Conservation (phyloP, 2,888 invertebrate species). For the Idaea dimidiata region DNA sequence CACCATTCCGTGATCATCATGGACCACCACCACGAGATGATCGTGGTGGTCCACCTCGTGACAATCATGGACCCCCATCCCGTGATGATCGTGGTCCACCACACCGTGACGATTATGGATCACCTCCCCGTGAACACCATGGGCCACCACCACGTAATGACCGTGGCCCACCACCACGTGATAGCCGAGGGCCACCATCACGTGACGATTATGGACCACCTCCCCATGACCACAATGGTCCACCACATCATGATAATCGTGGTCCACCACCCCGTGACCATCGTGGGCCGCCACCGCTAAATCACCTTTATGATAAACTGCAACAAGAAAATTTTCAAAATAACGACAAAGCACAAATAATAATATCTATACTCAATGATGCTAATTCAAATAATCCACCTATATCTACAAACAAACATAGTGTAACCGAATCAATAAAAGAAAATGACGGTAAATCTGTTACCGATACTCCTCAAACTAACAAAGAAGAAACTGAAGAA, state of each 20-base stretch:
- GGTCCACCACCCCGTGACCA: neutral
- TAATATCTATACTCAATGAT: slow-evolving; percentile 8
- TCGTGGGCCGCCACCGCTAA: neutral
- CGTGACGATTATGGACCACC: slow-evolving; percentile 18
- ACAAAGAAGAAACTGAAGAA: neutral
- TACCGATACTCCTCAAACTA: neutral
- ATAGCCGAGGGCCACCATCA: slow-evolving; percentile 6
- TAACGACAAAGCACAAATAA: slow-evolving; percentile 1
- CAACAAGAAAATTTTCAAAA: neutral
- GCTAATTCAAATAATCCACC: neutral
- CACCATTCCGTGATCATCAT: neutral
- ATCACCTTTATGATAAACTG: neutral
- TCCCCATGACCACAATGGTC: slow-evolving; percentile 10
- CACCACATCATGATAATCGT: slow-evolving; percentile 8
- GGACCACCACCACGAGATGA: slow-evolving; percentile 4
- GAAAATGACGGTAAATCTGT: neutral
- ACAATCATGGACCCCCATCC: slow-evolving; percentile 15
- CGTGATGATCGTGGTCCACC: slow-evolving; percentile 17
- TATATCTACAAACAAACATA: neutral
- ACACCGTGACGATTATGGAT: slow-evolving; percentile 13
- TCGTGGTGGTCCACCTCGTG: slow-evolving; percentile 18
- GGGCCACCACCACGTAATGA: slow-evolving; percentile 14
- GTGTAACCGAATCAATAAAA: neutral
- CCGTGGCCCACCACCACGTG: slow-evolving; percentile 15
- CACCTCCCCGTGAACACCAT: slow-evolving; percentile 20